Base-by-base conservation (phyloP, 2,888 invertebrate genomes). In the Microctonus hyperodae region DNA sequence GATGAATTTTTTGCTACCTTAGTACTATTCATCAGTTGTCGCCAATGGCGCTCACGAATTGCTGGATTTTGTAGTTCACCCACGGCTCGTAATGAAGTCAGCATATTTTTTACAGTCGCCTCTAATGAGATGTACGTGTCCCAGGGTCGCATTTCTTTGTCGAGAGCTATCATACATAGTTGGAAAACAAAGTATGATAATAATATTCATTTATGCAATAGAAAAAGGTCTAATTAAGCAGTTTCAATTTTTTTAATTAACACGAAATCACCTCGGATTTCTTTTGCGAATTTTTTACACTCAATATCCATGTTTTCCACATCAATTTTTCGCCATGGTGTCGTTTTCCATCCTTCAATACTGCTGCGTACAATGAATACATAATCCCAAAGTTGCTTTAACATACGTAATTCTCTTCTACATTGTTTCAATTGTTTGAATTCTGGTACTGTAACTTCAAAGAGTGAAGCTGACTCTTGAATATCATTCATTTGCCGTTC, bases 261-360 rank as follows among this genome's bases (percentile, higher is more conserved):
- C 13, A n/a, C 2, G 59, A 48, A 68, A 65, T 68, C 75, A 86
- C 87, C 86, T 79, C 95, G 88, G 66, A 96, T 93, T 84, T 96
- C 96, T 85, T 98, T 97, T 1, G 97, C 95, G 84, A 98, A 98
- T 82, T 97, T 96, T 83, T 98, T 98, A 84, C 97, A 97, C 84
- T 98, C 97, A 75, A 97, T 95, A 80, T 98, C 98, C 97, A 98
- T 97, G 79, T 97, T 96, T 85, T 98, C 98, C 48, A 97, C 97
- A 80, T 98, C 97, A 69, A 98, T 96, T 83, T 96, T 95, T 65
- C 95, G 89, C 98, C 98, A 98, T 0, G 95, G 95, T 0, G 97
- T 97, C 0, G 94, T 96, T 84, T 97, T 97, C 98, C 98, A 98
- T 81, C 97, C 96, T 78, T 96, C 94, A 68, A 98, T 95, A 79